phyloP scores from a whole-genome alignment of 2,113 vertebrate genomes.

The Turnix velox region DNA sequence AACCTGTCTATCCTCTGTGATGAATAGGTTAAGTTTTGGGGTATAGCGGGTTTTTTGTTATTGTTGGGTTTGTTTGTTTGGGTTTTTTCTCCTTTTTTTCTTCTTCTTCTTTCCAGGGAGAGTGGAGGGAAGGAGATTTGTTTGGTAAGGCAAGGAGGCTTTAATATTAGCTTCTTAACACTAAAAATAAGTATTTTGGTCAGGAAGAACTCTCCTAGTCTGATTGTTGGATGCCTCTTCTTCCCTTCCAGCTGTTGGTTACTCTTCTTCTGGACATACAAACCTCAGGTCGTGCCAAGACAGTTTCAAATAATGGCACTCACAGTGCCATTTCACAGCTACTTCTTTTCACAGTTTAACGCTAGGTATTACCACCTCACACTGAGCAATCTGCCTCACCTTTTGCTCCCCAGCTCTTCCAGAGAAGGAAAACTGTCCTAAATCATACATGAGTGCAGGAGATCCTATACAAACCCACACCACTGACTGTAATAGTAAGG shows the following conservation, averaged over 20 bases:
- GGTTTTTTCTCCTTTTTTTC: not conserved
- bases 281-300: not conserved
- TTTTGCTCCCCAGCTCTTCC: not conserved
- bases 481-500: not conserved
- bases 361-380: not conserved
- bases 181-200: not conserved
- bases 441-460: fast-evolving
- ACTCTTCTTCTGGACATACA: not conserved
- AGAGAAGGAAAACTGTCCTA: not conserved
- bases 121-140: not conserved
- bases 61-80: too few species aligned
- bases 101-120: not conserved
- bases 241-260: not conserved
- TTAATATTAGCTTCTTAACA: not conserved
- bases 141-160: too few species aligned
- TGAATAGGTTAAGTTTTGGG: not conserved
- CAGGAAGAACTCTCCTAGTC: not conserved
- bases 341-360: not conserved
- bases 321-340: not conserved
- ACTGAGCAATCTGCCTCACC: not conserved
- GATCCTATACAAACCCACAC: not conserved
- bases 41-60: too few species aligned
- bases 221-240: not conserved
- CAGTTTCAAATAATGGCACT: not conserved
- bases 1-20: too few species aligned